Evolutionary conservation across 2,888 invertebrate genomes (phyloP).

Genomic region (Neoitamus cyanurus): DNA sequence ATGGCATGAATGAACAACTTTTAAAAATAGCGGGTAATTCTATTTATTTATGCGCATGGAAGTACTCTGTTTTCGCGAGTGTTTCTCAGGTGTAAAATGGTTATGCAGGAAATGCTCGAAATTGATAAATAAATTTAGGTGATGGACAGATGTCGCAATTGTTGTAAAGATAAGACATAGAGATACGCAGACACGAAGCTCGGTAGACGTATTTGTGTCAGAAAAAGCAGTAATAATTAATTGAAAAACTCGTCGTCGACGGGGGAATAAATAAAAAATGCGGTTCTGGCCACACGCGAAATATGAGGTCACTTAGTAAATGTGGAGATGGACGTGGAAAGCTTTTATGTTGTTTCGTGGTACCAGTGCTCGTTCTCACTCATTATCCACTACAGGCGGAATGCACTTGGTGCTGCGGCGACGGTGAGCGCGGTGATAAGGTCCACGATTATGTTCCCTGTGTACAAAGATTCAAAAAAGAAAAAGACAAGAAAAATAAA

Average conservation of each 20-base stretch:
- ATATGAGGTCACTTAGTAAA: constrained; percentile 5
- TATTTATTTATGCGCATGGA: not conserved
- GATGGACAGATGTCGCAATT: not conserved
- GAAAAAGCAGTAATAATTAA: not conserved
- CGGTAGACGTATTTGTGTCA: not conserved
- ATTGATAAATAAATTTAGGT: not conserved
- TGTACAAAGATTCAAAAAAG: not conserved
- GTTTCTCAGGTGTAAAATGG: not conserved
- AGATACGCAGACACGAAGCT: not conserved
- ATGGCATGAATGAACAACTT: not conserved
- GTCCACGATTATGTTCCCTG: not conserved
- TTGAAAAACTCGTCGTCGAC: not conserved
- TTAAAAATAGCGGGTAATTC: not conserved
- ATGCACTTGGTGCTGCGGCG: not conserved
- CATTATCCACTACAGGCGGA: not conserved
- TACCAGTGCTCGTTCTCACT: not conserved
- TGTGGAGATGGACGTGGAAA: constrained; percentile 1
- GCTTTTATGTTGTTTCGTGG: not conserved
- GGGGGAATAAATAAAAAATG: not conserved
- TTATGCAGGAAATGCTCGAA: not conserved
- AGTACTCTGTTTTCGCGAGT: not conserved
- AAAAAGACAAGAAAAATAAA: not conserved
- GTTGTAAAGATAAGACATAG: not conserved
- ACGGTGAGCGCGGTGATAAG: not conserved
- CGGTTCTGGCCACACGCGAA: constrained; percentile 3